Evolutionary conservation across 92 coral and sea anemone genomes (phyloP), one percentile per base, ranked within the genome.

Genomic region (Blastomussa wellsi): DNA sequence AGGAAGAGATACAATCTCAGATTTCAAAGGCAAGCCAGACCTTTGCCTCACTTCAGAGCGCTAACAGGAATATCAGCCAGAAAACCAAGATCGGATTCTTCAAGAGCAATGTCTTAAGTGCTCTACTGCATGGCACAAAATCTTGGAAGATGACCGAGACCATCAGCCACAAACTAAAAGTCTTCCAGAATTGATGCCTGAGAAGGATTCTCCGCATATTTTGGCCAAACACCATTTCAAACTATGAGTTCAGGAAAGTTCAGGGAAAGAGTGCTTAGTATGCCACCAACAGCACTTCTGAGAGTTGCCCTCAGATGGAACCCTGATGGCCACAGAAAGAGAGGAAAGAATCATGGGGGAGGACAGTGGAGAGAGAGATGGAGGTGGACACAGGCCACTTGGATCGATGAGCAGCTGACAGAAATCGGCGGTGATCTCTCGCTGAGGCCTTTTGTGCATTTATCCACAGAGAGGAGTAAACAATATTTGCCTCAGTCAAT

Each of bases 321-420:
- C 78, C 78, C 59, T 13, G 78, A 74, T 28, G 59, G 57, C 55
- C 15, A 19, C 7, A 74, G 37, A 44, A 74, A 74, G 53, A 41
- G 78, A 44, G 49, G 49, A n/a, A n/a, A n/a, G n/a, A n/a, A n/a
- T 44, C 49, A 41, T 41, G 44, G 3, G 44, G 44, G 44, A 41
- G 44, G 44, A 3, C 44, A 41, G n/a, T n/a, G n/a, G n/a, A n/a
- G n/a, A n/a, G n/a, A n/a, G n/a, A n/a, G n/a, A n/a, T n/a, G n/a
- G n/a, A n/a, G n/a, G n/a, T n/a, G n/a, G n/a, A n/a, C n/a, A n/a
- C n/a, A n/a, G n/a, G n/a, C n/a, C n/a, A n/a, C n/a, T n/a, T n/a
- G n/a, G n/a, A n/a, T n/a, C n/a, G n/a, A n/a, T n/a, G n/a, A n/a
- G n/a, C n/a, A n/a, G n/a, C n/a, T n/a, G n/a, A n/a, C n/a, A n/a